A percentile compares a stretch with the other conserved stretches of the same genome.
phyloP scores from a whole-genome alignment of 2,113 vertebrate genomes.

The Oophaga pumilio region DNA sequence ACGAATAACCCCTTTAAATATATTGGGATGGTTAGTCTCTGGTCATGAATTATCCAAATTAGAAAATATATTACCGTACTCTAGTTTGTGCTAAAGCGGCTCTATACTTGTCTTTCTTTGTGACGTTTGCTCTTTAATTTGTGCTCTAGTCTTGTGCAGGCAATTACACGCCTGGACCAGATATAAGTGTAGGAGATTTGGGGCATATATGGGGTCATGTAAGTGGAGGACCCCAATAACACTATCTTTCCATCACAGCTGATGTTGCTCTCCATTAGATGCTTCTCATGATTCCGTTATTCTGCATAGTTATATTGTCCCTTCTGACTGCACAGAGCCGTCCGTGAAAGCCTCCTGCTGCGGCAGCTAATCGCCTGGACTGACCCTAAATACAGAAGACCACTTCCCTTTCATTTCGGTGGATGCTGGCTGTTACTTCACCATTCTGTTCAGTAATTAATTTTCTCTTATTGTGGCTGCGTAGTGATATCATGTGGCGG shows the following conservation, averaged over 20 bases:
- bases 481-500: conserved; percentile 32
- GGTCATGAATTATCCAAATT: no score
- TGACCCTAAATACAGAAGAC: conserved; percentile 4
- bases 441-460: conserved; percentile 39
- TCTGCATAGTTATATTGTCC: background rate
- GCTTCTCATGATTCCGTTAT: no score
- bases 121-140: no score
- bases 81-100: no score
- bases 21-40: no score
- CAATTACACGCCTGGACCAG: no score
- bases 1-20: no score
- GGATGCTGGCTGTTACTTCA: conserved; percentile 22
- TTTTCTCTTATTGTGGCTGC: conserved; percentile 41
- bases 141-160: no score
- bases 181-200: no score
- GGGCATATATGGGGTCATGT: no score
- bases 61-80: no score
- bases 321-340: background rate
- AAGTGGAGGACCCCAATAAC: background rate
- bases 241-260: background rate
- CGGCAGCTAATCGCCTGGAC: background rate
- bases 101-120: no score
- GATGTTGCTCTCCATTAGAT: background rate
- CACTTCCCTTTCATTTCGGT: background rate
- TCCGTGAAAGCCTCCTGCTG: background rate